Evolutionary conservation across 2,797 vertebrate species (phyloP).

Genomic region (Cirrhinus molitorella): DNA sequence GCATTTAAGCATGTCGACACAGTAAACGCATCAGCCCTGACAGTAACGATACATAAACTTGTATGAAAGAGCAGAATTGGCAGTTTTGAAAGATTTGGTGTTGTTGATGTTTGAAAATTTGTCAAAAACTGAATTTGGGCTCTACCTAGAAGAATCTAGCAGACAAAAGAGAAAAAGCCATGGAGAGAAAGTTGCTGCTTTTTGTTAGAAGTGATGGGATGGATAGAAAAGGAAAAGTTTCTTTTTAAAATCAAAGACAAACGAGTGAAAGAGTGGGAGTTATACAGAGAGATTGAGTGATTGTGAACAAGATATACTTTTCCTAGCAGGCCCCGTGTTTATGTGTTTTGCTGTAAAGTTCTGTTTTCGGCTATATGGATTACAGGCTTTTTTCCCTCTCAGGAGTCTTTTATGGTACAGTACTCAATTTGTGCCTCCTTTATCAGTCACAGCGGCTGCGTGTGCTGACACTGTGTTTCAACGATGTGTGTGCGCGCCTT

Average conservation of each 20-base stretch:
- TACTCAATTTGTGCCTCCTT: conserved; percentile 48
- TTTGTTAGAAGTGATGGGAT: background rate
- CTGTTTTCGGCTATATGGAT: conserved; percentile 66
- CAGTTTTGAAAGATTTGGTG: background rate
- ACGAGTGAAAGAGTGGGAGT: conserved; percentile 44
- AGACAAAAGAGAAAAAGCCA: background rate
- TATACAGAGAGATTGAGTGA: conserved; percentile 15
- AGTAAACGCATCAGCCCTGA: conserved; percentile 11
- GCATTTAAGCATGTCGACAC: conserved; percentile 6
- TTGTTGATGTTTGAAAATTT: background rate
- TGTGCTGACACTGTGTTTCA: conserved; percentile 40
- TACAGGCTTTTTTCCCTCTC: conserved; percentile 63
- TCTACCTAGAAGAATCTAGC: background rate
- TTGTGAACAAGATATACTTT: conserved; percentile 55
- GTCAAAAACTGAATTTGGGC: background rate
- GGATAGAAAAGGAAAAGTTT: background rate
- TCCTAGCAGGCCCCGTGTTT: conserved; percentile 65
- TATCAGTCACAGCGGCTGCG: conserved; percentile 31
- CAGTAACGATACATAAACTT: conserved; percentile 45
- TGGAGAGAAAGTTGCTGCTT: background rate
- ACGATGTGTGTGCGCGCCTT: conserved; percentile 19
- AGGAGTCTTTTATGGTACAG: conserved; percentile 46
- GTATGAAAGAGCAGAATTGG: conserved; percentile 12
- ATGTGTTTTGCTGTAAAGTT: conserved; percentile 70
- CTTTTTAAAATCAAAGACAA: conserved; percentile 61